Conservation (phyloP, 2,888 invertebrate species). For the Nomada ruficornis region DNA sequence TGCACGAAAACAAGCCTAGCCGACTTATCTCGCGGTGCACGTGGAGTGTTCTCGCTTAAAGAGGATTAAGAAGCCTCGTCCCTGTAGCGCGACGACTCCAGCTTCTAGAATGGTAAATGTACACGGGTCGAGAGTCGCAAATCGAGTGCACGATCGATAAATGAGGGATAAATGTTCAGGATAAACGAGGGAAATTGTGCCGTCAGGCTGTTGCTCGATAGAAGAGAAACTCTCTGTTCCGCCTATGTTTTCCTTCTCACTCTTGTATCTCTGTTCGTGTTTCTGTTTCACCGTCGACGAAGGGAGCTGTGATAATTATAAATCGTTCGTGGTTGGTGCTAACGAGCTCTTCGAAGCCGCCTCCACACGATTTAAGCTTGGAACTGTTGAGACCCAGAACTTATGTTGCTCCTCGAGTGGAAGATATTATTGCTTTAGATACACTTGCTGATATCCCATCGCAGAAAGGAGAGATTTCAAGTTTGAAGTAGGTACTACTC, state of each 20-base stretch:
- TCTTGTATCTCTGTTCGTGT: not conserved
- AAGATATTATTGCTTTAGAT: constrained; percentile 27
- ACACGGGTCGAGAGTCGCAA: constrained; percentile 36
- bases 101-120: constrained; percentile 37
- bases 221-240: constrained; percentile 3
- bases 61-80: constrained; percentile 53
- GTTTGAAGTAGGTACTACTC: not conserved
- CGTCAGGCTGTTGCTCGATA: constrained; percentile 11
- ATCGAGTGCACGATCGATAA: constrained; percentile 36
- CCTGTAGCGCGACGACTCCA: constrained; percentile 18
- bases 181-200: constrained; percentile 39
- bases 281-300: constrained; percentile 9
- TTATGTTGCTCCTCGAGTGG: not conserved
- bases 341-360: constrained; percentile 53
- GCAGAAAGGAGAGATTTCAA: not conserved
- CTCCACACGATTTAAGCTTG: constrained; percentile 32
- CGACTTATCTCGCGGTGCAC: constrained; percentile 53
- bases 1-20: constrained; percentile 42
- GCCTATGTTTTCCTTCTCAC: not conserved
- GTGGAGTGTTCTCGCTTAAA: constrained; percentile 44
- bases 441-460: constrained; percentile 12
- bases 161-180: constrained; percentile 24
- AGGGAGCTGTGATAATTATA: constrained; percentile 57
- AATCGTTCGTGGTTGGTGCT: constrained; percentile 55
- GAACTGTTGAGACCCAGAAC: not conserved